Conservation (phyloP, 2,797 vertebrate species). For the Xyrichtys novacula region DNA sequence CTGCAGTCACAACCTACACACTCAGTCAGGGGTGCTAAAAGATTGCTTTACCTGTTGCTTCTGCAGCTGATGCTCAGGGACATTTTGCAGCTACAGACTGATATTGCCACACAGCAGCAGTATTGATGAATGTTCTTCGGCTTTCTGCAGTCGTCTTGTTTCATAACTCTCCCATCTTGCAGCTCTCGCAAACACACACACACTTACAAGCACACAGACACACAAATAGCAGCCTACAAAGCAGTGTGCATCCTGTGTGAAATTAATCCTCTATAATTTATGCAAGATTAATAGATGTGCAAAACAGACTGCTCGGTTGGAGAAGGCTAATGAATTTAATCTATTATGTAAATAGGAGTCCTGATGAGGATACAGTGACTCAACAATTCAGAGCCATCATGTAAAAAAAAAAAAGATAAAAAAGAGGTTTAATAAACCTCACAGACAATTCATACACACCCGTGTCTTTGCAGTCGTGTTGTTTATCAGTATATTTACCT, state of each 20-base stretch:
- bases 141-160: constrained; percentile 15
- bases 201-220: neutral
- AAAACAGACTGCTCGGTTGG: constrained; percentile 44
- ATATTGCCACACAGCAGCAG: constrained; percentile 2
- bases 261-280: constrained; percentile 56
- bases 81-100: constrained; percentile 17
- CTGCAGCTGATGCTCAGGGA: constrained; percentile 25
- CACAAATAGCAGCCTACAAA: constrained; percentile 13
- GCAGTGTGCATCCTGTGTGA: constrained; percentile 47
- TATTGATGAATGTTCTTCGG: neutral
- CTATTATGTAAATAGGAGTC: constrained; percentile 52
- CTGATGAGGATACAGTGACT: constrained; percentile 30
- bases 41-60: constrained; percentile 53
- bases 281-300: constrained; percentile 54
- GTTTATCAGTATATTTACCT: constrained; percentile 44
- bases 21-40: constrained; percentile 40
- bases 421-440: neutral
- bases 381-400: constrained; percentile 40
- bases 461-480: constrained; percentile 40
- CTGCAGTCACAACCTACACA: constrained; percentile 68
- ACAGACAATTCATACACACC: constrained; percentile 12
- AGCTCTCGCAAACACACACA: neutral
- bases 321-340: constrained; percentile 59
- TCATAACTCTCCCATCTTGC: constrained; percentile 22
- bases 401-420: constrained; percentile 36